Evolutionary conservation across 2,797 vertebrate genomes (phyloP), one percentile per base, ranked within the genome.

Genomic region (Myotis vivesi): DNA sequence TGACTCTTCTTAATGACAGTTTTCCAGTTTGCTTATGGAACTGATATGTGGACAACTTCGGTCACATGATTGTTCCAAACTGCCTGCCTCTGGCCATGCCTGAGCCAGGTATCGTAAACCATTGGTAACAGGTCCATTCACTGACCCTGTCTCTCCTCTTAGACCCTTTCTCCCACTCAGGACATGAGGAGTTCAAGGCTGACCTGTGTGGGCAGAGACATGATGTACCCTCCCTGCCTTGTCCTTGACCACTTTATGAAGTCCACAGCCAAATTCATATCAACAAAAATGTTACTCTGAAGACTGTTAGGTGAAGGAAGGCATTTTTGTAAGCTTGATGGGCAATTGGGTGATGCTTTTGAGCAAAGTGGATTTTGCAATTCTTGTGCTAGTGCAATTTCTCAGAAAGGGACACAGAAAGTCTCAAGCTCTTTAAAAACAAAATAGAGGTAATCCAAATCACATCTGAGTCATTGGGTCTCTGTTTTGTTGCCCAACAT

Each of bases 251-350:
- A 33, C 51, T 86, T 36, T 25, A 55, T 33, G 12, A 91, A 81
- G 19, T 38, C 5, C 36, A 73, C 0, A 2, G 44, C 49, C 49
- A 64, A 76, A 57, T 85, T 90, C 41, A 8, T 51, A 91, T 84
- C 93, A 90, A 92, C 59, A 93, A 86, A 86, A 89, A 82, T 79
- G 84, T 77, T 93, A 95, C 77, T 49, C 1, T 62, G 33, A 90
- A 85, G 59, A 55, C 5, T 30, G 16, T 85, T 53, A 87, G 25
- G 23, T 38, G 25, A 41, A 28, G 46, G 12, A 62, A 73, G 33
- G 10, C 5, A 8, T 30, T 75, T 80, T 57, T 87, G 68, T 62
- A 46, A 73, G 53, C 53, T 69, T 91, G 6, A 25, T 66, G 69
- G 30, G n/a, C 46, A 89, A 33, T 84, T 89, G 10, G 3, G 4